Base-by-base conservation (phyloP, 2,888 invertebrate species). In the Platycheirus albimanus region DNA sequence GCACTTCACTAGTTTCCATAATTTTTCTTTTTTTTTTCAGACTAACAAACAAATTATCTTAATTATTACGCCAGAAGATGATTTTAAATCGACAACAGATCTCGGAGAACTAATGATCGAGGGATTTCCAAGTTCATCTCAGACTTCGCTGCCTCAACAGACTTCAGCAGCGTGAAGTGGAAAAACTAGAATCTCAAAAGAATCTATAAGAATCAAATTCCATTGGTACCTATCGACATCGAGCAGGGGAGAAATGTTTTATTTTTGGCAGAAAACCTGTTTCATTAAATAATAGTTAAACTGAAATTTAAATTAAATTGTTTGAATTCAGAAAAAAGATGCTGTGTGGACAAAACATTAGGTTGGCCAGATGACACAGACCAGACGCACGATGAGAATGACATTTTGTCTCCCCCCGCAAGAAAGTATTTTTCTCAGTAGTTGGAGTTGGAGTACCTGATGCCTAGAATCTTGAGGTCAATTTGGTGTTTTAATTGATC, bases 201-300 rank as follows among this genome's bases (percentile, higher is more conserved):
- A 81, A 81, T 63, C 67, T 47, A n/a, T 6, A 66, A 49, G 71
- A 81, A 67, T 71, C 61, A 61, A 66, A 81, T 66, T 76, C 52
- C 66, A 71, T 81, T 17, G 70, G 38, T 13, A 24, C 71, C 52
- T 58, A 71, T 81, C 13, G 70, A 24, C 24, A 24, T 20, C 41
- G 41, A n/a, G 38, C 19, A 3, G 30, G 51, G 28, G 30, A 66
- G 66, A 67, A 47, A 38, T 54, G 66, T 67, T 81, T 81, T 71
- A 54, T 71, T 76, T 81, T 81, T 77, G 71, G 81, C 54, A 67
- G 67, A 36, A 76, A 81, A 81, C 77, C 71, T 24, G 81, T 81
- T 81, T 63, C 17, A 38, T 75, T 76, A n/a, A n/a, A n/a, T 66
- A 10, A 33, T 66, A n/a, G 61, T 67, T 28, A 79, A 74, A 69